phyloP scores from a whole-genome alignment of 2,113 vertebrate species.

The Microtus pennsylvanicus region DNA sequence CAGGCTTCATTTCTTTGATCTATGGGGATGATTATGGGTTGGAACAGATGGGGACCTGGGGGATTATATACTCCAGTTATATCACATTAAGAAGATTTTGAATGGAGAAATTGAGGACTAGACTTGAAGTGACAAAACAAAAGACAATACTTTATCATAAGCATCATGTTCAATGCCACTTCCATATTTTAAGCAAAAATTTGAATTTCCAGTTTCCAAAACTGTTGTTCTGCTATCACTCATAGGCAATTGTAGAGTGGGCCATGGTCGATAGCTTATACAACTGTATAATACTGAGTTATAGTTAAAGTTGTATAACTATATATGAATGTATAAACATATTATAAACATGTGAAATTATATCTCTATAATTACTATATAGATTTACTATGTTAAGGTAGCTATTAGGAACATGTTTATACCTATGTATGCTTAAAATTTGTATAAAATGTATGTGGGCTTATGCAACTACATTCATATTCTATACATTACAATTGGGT shows the following conservation, averaged over 20 bases:
- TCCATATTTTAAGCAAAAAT: neutral
- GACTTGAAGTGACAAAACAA: neutral
- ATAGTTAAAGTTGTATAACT: neutral
- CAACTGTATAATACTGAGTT: neutral
- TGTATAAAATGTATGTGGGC: neutral
- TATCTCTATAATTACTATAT: neutral
- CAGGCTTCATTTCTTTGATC: constrained; percentile 64
- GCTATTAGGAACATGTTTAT: neutral
- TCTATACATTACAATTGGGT: neutral
- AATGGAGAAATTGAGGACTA: neutral
- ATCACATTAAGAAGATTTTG: neutral
- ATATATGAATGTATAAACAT: neutral
- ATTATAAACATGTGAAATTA: neutral
- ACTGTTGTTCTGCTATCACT: neutral
- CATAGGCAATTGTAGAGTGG: neutral
- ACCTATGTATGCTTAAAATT: neutral
- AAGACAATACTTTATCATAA: neutral
- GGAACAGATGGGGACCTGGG: neutral
- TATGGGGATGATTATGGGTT: constrained; percentile 57
- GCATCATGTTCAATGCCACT: neutral
- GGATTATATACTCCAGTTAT: neutral
- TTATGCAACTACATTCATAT: neutral
- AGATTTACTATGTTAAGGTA: neutral
- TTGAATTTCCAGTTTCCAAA: neutral
- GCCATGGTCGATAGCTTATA: neutral